Evolutionary conservation across 92 coral and sea anemone genomes (phyloP), one percentile per base, ranked within the genome.

Genomic region (Montipora capitata): DNA sequence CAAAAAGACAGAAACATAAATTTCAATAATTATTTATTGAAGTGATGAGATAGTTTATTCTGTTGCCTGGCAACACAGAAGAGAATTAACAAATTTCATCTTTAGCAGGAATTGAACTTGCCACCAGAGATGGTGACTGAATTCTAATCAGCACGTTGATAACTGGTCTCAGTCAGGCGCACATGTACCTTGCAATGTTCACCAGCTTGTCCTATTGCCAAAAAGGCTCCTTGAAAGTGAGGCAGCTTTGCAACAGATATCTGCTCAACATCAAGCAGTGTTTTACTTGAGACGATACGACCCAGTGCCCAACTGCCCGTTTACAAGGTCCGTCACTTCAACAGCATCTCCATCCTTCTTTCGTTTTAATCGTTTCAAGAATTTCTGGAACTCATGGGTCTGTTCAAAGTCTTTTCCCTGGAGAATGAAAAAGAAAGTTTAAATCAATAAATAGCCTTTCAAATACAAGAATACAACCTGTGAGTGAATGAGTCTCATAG

Each of bases 381-480:
- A 72, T 41, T 20, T 72, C 51, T 72, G 77, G 15, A 72, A 72
- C 41, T 72, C 77, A 72, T 72, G 77, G 42, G 77, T 17, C 48
- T 72, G 77, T 72, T 72, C 77, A 72, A 72, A 72, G 38, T 41
- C 40, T 7, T 72, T 72, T 72, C 77, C 77, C 77, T 72, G 43
- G 43, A 72, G 38, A n/a, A 72, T 27, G 43, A 57, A 15, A 72
- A 15, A 41, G 43, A 16, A 16, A 66, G 71, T 66, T 66, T 17
- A 66, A 38, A 17, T 16, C 56, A 49, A 11, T 49, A 49, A 2
- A 66, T 2, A 16, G 27, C 40, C 71, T 66, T 16, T 66, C 56
- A 49, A 49, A 49, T 49, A 11, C 56, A 49, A 49, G 56, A 49
- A 49, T 49, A 49, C 56, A 49, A 49, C 56, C 56, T 1, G 56